Evolutionary conservation across 2,797 vertebrate species (phyloP).

Genomic region (Clarias platycephalus): DNA sequence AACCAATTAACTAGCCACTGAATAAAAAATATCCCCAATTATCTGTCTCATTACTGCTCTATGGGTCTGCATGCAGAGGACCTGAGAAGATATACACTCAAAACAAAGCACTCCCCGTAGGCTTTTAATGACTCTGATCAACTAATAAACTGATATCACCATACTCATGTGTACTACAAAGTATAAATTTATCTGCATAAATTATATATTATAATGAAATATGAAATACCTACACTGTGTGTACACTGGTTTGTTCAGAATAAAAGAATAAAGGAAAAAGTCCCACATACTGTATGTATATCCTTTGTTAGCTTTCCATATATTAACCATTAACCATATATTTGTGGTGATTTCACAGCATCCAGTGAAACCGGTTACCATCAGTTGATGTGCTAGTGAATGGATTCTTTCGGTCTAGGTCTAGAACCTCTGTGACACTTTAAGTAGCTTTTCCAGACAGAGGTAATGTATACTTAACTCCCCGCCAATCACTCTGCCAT

Average conservation of each 20-base stretch:
- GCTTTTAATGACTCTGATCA: constrained; percentile 44
- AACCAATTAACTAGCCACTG: constrained; percentile 82
- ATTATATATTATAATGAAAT: neutral
- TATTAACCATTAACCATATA: neutral
- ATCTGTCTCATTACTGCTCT: constrained; percentile 80
- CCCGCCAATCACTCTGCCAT: constrained; percentile 74
- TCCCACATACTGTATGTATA: neutral
- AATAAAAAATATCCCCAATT: constrained; percentile 80
- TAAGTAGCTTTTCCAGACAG: constrained; percentile 73
- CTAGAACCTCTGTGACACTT: constrained; percentile 71
- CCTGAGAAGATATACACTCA: constrained; percentile 61
- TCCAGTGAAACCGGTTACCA: constrained; percentile 63
- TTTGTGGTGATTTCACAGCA: constrained; percentile 20
- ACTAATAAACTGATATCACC: constrained; percentile 53
- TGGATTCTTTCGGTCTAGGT: constrained; percentile 68
- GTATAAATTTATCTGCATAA: constrained; percentile 2
- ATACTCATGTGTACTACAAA: constrained; percentile 27
- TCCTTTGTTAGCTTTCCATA: neutral
- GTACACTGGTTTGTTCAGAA: neutral
- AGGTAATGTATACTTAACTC: constrained; percentile 81
- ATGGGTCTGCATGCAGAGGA: constrained; percentile 71
- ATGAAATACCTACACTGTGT: neutral
- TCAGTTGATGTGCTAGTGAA: constrained; percentile 69
- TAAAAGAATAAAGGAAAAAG: neutral
- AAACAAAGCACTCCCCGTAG: constrained; percentile 56